Evolutionary conservation across 64 coral and sea anemone species (phyloP).

Genomic region (Pocillopora verrucosa): DNA sequence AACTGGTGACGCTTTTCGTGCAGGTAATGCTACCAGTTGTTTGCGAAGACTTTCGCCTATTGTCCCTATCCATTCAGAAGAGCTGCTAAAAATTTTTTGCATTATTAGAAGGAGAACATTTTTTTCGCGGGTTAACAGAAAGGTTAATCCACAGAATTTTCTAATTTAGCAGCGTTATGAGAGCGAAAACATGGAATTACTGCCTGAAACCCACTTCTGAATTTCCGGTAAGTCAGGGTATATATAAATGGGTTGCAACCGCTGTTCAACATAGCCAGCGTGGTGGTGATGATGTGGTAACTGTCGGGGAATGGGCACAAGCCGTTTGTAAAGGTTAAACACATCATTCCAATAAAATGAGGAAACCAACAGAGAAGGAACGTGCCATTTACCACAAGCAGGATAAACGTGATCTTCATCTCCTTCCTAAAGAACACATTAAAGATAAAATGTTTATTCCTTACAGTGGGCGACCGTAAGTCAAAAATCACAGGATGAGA

Average conservation of each 20-base stretch:
- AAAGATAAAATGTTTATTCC: not conserved
- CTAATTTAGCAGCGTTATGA: not conserved
- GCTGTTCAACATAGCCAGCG: constrained; percentile 73
- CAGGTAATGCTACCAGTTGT: too few species aligned
- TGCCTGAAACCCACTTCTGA: constrained; percentile 28
- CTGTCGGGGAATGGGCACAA: constrained; percentile 60
- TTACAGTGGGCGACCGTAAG: too few species aligned
- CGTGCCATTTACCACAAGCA: constrained; percentile 59
- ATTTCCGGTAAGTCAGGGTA: constrained; percentile 43
- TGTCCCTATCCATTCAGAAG: too few species aligned
- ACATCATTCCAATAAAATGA: constrained; percentile 63
- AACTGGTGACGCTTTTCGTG: too few species aligned
- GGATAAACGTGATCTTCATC: constrained; percentile 59
- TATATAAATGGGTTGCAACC: constrained; percentile 71
- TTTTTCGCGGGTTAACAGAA: not conserved
- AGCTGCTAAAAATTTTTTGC: not conserved
- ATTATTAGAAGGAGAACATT: too few species aligned
- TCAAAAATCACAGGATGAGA: too few species aligned
- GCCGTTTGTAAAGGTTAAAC: constrained; percentile 38
- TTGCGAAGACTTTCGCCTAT: too few species aligned
- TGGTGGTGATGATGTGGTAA: constrained; percentile 65
- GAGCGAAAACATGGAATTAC: constrained; percentile 13
- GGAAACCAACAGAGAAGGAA: constrained; percentile 59
- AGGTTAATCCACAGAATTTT: not conserved
- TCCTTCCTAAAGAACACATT: constrained; percentile 30